Conservation (phyloP, 2,797 vertebrate genomes). For the Sphenopsis melanotis region DNA sequence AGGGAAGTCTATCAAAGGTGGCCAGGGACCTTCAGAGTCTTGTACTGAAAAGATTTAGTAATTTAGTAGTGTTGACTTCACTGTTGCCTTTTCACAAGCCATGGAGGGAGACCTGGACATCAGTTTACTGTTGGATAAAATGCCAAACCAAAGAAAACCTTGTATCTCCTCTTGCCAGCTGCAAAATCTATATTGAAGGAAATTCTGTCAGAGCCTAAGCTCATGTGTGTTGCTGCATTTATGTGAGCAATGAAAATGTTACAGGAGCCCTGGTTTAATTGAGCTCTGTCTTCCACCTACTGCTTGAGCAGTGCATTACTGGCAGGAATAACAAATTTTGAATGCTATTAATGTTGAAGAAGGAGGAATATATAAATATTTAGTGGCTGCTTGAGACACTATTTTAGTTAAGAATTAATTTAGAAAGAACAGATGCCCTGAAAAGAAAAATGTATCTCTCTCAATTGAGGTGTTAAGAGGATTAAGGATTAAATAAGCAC, state of each 20-base stretch:
- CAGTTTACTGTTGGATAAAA: not conserved
- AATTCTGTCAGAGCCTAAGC: not conserved
- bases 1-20: not conserved
- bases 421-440: not conserved
- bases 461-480: not conserved
- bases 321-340: not conserved
- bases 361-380: not conserved
- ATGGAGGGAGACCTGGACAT: not conserved
- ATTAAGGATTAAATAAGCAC: conserved; percentile 34
- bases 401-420: not conserved
- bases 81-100: not conserved
- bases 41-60: not conserved
- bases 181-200: not conserved
- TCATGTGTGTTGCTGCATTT: not conserved
- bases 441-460: conserved; percentile 11
- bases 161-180: not conserved
- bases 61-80: not conserved
- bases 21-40: not conserved
- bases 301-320: not conserved
- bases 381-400: not conserved
- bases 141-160: not conserved
- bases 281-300: not conserved
- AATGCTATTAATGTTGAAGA: not conserved
- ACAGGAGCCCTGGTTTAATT: not conserved
- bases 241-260: not conserved